Base-by-base conservation (phyloP, 2,113 vertebrate species). In the Pampusana beccarii region DNA sequence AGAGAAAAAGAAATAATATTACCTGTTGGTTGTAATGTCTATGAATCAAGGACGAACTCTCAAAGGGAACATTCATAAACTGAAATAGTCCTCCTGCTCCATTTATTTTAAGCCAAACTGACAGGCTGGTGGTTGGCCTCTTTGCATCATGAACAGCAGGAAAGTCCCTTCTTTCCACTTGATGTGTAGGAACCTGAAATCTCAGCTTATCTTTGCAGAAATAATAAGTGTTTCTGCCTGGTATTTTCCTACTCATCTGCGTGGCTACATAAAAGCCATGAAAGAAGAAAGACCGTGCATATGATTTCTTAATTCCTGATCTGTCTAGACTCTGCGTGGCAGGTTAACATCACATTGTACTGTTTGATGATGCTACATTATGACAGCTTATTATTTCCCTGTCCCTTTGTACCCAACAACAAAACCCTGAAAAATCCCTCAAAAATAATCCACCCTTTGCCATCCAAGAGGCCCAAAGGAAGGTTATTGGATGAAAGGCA, bases 61-160 rank as follows among this genome's bases (percentile, higher is more conserved):
- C 62, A 44, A 65, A 72, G 73, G 91, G 67, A 58, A 57, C n/a
- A 38, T 64, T 57, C 36, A 65, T 91, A 90, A 95, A 72, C 89
- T 72, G 66, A 94, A 36, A 57, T 69, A 33, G n/a, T 69, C 70
- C 13, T 18, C 7, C 53, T 40, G 50, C 17, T 89, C 14, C 8
- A 33, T 81, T 94, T 78, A 40, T 89, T 80, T 64, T 75, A 81
- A 89, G 21, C 16, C 36, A 70, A 19, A 36, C 31, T 48, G 17
- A 46, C 4, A 6, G 50, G 16, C 40, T 51, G 19, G 23, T 85
- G 9, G 18, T 81, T 81, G 61, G 16, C 26, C 34, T 65, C 34
- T 71, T 61, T 56, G 33, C n/a, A 50, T 83, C n/a, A 29, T 1
- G 6, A 93, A 12, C 33, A 64, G 51, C 72, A 94, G 53, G 61